Evolutionary conservation across 1,140 invertebrate species (phyloP).

Genomic region (Papilio dardanus): DNA sequence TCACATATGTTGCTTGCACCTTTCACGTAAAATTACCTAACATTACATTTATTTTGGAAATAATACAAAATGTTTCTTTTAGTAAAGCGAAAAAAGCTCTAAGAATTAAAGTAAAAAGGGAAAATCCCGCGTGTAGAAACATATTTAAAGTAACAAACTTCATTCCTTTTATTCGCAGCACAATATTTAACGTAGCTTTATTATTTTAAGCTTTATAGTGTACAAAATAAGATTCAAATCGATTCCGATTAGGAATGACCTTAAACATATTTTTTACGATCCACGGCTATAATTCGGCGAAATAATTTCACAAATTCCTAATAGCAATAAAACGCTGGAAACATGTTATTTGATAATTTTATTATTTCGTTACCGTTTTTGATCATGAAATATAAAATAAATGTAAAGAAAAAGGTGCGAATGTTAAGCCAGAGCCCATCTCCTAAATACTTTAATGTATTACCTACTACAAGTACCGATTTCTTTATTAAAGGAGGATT

Average conservation of each 20-base stretch:
- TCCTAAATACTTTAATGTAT: not conserved
- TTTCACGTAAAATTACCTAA: not conserved
- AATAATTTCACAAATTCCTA: conserved; percentile 37
- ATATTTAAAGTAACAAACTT: not conserved
- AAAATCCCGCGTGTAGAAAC: conserved; percentile 2
- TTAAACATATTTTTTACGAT: conserved; percentile 26
- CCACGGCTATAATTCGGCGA: conserved; percentile 14
- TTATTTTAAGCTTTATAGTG: not conserved
- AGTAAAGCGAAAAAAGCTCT: not conserved
- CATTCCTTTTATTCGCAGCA: not conserved
- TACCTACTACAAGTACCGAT: not conserved
- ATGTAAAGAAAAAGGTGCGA: not conserved
- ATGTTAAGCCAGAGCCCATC: not conserved
- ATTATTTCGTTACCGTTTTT: conserved; percentile 5
- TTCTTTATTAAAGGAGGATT: no score
- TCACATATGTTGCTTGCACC: not conserved
- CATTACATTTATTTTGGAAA: not conserved
- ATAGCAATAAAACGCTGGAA: conserved; percentile 28
- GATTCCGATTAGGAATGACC: not conserved
- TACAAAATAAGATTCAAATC: not conserved
- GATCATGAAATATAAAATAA: no score
- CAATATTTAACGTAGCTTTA: not conserved
- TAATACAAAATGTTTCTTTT: not conserved
- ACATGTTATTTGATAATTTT: conserved; percentile 27
- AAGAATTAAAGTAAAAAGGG: not conserved